phyloP scores from a whole-genome alignment of 2,888 invertebrate genomes.

The Calliopum simillimum region DNA sequence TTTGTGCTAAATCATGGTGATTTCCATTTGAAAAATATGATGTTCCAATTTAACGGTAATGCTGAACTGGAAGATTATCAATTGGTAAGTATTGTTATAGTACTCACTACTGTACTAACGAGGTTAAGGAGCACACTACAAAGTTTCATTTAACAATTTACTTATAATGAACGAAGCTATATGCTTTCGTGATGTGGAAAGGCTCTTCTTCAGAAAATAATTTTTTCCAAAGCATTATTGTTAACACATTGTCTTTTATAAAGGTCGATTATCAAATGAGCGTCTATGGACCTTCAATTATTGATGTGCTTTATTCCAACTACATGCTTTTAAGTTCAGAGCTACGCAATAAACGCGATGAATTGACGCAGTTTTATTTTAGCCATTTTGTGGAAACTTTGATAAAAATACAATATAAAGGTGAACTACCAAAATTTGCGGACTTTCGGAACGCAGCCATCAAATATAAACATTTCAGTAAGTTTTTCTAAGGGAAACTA shows the following conservation, averaged over 20 bases:
- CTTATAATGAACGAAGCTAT: no score
- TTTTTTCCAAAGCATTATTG: no score
- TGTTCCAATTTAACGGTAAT: conserved; percentile 50
- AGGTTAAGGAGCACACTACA: no score
- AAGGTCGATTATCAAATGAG: conserved; percentile 45
- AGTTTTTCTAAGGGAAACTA: no score
- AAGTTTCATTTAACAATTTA: no score
- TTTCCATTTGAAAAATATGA: conserved; percentile 47
- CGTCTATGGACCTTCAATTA: conserved; percentile 43
- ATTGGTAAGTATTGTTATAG: no score
- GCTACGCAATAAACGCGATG: conserved; percentile 40
- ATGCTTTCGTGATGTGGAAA: no score
- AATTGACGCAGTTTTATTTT: conserved; percentile 45
- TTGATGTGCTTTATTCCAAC: conserved; percentile 44
- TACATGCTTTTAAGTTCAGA: conserved; percentile 42
- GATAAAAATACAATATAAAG: conserved; percentile 42
- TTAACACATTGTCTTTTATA: neutral
- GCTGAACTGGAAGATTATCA: conserved; percentile 43
- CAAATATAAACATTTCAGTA: conserved; percentile 43
- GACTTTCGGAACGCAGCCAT: conserved; percentile 44
- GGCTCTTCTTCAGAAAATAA: no score
- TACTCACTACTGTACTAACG: neutral
- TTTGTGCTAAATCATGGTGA: conserved; percentile 52
- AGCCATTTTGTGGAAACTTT: conserved; percentile 41
- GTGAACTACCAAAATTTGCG: conserved; percentile 42